A percentile compares a stretch with the other conserved stretches of the same genome.
These are phyloP conservation scores for Oryzias javanicus DNA, from an alignment of 2,113 vertebrate species.

Conservation along the genomic window DNA sequence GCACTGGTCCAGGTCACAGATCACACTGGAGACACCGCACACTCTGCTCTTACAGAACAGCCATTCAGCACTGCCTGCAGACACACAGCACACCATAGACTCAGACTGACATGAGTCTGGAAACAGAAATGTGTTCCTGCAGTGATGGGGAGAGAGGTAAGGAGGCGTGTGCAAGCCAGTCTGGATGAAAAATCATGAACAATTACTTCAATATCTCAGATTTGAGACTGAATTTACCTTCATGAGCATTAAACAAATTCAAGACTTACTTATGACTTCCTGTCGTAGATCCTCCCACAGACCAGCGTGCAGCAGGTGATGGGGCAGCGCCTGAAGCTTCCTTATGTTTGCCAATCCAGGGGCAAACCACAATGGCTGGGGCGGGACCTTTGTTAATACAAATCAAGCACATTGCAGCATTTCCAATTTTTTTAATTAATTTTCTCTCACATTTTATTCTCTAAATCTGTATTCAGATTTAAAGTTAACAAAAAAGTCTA, in stretches of 20 bases:
- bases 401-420: constrained; percentile 16
- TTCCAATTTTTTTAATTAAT: not conserved
- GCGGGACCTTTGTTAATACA: constrained; percentile 68
- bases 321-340: constrained; percentile 81
- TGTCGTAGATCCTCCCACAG: constrained; percentile 72
- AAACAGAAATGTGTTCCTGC: too few species aligned
- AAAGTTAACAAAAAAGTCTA: too few species aligned
- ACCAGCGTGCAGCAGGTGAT: constrained; percentile 75
- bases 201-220: too few species aligned
- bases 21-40: constrained; percentile 68
- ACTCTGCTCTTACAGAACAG: constrained; percentile 75
- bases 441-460: not conserved
- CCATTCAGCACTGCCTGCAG: constrained; percentile 81
- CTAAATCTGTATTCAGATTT: not conserved
- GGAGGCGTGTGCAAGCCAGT: too few species aligned
- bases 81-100: not conserved
- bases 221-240: too few species aligned
- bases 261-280: constrained; percentile 76
- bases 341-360: constrained; percentile 73
- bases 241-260: too few species aligned
- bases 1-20: constrained; percentile 79
- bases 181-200: too few species aligned
- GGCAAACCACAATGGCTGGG: constrained; percentile 84
- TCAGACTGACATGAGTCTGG: too few species aligned
- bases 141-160: too few species aligned